These are phyloP conservation scores for Erpornis zantholeuca DNA, from an alignment of 2,113 vertebrate species.

Conservation along the genomic window DNA sequence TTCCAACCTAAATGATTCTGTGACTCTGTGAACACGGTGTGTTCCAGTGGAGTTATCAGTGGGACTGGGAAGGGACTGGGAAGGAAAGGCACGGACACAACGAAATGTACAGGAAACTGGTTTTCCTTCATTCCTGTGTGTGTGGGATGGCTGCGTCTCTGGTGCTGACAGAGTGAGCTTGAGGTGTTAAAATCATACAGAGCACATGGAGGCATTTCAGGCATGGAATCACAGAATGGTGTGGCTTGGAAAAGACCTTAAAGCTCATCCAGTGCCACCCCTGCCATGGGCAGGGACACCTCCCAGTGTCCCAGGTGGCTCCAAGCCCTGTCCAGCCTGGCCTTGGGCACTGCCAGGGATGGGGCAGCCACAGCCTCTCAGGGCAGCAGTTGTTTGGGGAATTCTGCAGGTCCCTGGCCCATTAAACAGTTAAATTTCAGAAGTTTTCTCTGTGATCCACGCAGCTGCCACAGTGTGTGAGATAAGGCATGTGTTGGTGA, in stretches of 20 bases:
- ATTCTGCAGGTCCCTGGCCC: not conserved
- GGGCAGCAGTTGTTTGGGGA: not conserved
- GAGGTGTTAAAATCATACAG: not conserved
- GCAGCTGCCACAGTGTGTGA: constrained; percentile 43
- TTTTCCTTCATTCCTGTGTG: not conserved
- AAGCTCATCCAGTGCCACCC: not conserved
- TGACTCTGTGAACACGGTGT: not conserved
- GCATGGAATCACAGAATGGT: not conserved
- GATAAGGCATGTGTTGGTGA: constrained; percentile 46
- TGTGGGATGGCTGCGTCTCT: not conserved
- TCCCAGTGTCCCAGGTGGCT: not conserved
- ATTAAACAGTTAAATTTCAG: constrained; percentile 32
- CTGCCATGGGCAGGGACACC: not conserved
- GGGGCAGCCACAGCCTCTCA: not conserved
- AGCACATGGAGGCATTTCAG: not conserved
- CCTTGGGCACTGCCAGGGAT: not conserved
- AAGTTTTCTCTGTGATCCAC: not conserved
- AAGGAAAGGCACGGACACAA: not conserved
- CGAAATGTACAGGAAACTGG: not conserved
- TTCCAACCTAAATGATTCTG: accelerated
- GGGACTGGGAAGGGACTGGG: not conserved
- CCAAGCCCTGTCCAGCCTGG: not conserved
- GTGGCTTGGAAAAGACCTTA: not conserved
- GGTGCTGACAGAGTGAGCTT: not conserved
- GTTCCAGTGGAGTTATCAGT: not conserved